phyloP scores from a whole-genome alignment of 2,113 vertebrate genomes.

The Paradoxurus hermaphroditus region DNA sequence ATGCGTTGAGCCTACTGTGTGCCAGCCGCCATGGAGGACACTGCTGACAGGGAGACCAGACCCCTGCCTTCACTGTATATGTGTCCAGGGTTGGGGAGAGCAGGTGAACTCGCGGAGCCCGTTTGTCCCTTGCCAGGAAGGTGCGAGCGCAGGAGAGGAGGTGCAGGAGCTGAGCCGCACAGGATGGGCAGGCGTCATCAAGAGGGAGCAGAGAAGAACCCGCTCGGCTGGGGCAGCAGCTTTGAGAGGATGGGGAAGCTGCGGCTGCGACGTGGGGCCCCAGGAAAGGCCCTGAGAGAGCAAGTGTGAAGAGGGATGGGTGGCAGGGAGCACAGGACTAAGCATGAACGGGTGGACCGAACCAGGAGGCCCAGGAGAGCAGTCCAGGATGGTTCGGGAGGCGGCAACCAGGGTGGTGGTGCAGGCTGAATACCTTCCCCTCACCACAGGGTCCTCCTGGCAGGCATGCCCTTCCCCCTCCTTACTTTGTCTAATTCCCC shows the following conservation, averaged over 20 bases:
- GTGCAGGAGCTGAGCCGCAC: not conserved
- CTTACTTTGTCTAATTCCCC: not conserved
- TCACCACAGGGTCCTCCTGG: not conserved
- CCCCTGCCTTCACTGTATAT: not conserved
- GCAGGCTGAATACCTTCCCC: not conserved
- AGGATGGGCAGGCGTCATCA: not conserved
- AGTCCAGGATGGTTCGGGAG: not conserved
- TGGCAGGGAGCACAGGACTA: not conserved
- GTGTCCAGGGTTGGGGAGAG: not conserved
- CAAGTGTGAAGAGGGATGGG: not conserved
- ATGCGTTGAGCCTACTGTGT: not conserved
- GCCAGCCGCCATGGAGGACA: not conserved
- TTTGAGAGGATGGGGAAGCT: not conserved
- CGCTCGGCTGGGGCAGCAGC: not conserved
- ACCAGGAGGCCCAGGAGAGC: not conserved
- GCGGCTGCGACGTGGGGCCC: not conserved
- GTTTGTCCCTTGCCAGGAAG: not conserved
- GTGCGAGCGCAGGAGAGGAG: not conserved
- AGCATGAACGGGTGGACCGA: accelerated
- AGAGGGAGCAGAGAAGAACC: not conserved
- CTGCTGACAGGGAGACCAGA: not conserved
- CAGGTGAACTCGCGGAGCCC: no score
- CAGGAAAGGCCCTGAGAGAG: not conserved
- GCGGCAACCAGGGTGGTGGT: not conserved
- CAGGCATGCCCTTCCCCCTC: not conserved